A percentile compares a stretch with the other conserved stretches of the same genome.
These are phyloP conservation scores for Gonatopus flavifemur DNA, from an alignment of 1,140 invertebrate genomes.

Conservation along the genomic window DNA sequence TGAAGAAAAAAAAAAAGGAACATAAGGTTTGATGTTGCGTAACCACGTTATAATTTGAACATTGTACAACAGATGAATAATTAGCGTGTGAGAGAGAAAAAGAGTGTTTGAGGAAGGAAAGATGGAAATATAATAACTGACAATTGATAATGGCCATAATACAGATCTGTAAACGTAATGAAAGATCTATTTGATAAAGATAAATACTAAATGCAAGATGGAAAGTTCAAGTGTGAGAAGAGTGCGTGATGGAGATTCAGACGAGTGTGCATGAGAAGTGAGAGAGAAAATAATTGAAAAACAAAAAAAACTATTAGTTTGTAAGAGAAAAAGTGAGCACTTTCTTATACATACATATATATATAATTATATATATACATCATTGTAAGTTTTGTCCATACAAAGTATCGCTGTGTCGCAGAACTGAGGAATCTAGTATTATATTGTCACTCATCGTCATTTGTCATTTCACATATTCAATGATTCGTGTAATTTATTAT, in stretches of 20 bases:
- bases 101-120: constrained; percentile 1
- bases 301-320: constrained; percentile 40
- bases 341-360: no score
- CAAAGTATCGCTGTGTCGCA: constrained; percentile 17
- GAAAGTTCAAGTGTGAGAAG: not conserved
- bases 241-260: not conserved
- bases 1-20: constrained; percentile 6
- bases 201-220: no score
- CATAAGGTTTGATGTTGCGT: not conserved
- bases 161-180: constrained; percentile 31
- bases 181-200: constrained; percentile 6
- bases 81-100: not conserved
- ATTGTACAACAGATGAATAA: not conserved
- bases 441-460: no score
- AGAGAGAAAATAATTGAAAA: constrained; percentile 30
- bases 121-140: not conserved
- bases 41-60: not conserved
- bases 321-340: constrained; percentile 28
- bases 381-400: constrained; percentile 21
- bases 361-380: no score
- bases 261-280: constrained; percentile 5
- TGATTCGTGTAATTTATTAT: no score
- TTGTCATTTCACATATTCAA: constrained; percentile 6
- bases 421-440: no score
- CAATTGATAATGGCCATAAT: constrained; percentile 39